Base-by-base conservation (phyloP, 2,888 invertebrate species). In the Trissonchulus latispiculum region DNA sequence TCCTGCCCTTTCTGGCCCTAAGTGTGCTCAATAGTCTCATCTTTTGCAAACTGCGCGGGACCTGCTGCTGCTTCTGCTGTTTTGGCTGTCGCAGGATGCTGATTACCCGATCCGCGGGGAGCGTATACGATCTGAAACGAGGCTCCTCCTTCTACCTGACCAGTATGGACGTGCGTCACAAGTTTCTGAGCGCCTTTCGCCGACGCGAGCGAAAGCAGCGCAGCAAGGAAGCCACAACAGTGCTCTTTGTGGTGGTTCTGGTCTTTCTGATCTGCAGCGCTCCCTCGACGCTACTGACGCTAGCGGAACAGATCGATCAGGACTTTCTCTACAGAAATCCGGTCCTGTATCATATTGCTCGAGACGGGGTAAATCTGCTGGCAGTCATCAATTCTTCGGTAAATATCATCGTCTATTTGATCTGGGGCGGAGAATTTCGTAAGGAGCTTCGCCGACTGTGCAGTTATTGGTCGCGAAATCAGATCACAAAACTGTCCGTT, bases 1-100 rank as follows among this genome's bases (percentile, higher is more conserved):
- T 68, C 36, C 36, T 68, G n/a, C 69, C 69, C 35, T 68, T 68
- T 33, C 2, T 68, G 36, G 36, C 35, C n/a, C 35, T 68, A 3
- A 36, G 35, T n/a, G 69, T 68, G 31, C n/a, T 68, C n/a, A 68
- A 68, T 68, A 68, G 69, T 68, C n/a, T 68, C 2, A 68, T 68
- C 36, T 68, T 68, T n/a, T 35, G 2, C 23, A 48, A 48, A 48
- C 48, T 48, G 23, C 8, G 48, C 48, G n/a, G n/a, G n/a, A n/a
- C n/a, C n/a, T n/a, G n/a, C n/a, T n/a, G n/a, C n/a, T n/a, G n/a
- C n/a, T n/a, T n/a, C n/a, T n/a, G n/a, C n/a, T n/a, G n/a, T n/a
- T 48, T 48, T 48, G 48, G 48, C 48, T 15, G 8, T 8, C 8
- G 48, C 23, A 48, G 23, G 48, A 8, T 23, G 48, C 8, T 8